Conservation (phyloP, 2,888 invertebrate species). For the Rutpela maculata region DNA sequence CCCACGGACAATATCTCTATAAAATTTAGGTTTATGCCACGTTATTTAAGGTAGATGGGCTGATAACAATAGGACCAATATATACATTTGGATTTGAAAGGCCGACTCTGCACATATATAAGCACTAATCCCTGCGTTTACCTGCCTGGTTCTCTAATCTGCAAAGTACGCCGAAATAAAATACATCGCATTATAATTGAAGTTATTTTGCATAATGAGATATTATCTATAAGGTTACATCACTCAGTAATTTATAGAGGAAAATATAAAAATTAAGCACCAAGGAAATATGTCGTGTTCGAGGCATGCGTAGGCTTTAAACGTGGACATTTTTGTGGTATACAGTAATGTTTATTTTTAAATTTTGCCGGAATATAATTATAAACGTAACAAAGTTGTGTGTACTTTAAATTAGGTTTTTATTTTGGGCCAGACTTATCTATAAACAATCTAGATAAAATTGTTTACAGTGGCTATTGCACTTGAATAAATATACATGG, state of each 20-base stretch:
- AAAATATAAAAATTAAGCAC: constrained; percentile 13
- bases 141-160: constrained; percentile 8
- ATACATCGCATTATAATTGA: constrained; percentile 10
- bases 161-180: constrained; percentile 5
- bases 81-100: neutral
- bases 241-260: neutral
- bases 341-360: constrained; percentile 13
- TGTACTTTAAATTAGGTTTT: neutral
- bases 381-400: neutral
- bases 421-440: neutral
- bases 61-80: neutral
- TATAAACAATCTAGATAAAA: neutral
- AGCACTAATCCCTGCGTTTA: constrained; percentile 3
- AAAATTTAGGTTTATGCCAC: neutral
- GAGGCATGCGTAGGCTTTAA: constrained; percentile 8
- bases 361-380: neutral
- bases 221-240: constrained; percentile 5
- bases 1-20: neutral
- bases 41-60: neutral
- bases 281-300: neutral
- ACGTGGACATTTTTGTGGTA: neutral
- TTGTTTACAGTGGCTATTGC: neutral
- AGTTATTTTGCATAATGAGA: constrained; percentile 27
- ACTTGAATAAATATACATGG: too few relatives aligned
- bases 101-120: neutral